phyloP scores from a whole-genome alignment of 2,888 invertebrate genomes.

The Sicus ferrugineus region DNA sequence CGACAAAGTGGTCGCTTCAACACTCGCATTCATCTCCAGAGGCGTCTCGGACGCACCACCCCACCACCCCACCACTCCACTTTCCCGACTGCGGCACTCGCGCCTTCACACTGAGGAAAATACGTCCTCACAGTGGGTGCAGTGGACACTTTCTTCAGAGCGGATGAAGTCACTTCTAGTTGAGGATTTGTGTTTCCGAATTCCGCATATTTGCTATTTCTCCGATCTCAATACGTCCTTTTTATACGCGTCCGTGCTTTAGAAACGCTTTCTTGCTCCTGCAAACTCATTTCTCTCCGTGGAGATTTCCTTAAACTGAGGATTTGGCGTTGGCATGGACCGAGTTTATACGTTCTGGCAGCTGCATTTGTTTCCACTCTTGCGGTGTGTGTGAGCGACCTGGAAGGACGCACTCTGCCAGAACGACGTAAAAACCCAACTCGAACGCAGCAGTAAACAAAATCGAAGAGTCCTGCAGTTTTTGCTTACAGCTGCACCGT shows the following conservation, averaged over 20 bases:
- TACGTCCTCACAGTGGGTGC: no score
- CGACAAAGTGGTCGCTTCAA: constrained; percentile 18
- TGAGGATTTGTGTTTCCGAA: no score
- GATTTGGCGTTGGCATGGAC: constrained; percentile 20
- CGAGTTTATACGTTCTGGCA: neutral
- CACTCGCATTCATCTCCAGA: constrained; percentile 19
- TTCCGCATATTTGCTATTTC: no score
- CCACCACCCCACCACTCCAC: neutral
- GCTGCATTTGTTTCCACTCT: neutral
- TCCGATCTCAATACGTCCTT: no score
- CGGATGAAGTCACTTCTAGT: no score
- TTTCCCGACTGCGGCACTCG: no score
- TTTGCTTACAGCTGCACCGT: neutral
- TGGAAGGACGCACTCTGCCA: no score
- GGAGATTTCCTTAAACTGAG: neutral
- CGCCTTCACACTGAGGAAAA: no score
- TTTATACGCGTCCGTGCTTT: no score
- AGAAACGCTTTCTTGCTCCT: no score
- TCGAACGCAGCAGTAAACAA: neutral
- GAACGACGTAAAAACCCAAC: neutral
- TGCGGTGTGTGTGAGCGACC: neutral
- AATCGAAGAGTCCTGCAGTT: constrained; percentile 11
- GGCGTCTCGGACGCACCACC: neutral
- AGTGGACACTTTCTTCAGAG: no score
- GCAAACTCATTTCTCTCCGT: neutral